Conservation (phyloP, 2,888 invertebrate species). For the Chaitophorus viminalis region DNA sequence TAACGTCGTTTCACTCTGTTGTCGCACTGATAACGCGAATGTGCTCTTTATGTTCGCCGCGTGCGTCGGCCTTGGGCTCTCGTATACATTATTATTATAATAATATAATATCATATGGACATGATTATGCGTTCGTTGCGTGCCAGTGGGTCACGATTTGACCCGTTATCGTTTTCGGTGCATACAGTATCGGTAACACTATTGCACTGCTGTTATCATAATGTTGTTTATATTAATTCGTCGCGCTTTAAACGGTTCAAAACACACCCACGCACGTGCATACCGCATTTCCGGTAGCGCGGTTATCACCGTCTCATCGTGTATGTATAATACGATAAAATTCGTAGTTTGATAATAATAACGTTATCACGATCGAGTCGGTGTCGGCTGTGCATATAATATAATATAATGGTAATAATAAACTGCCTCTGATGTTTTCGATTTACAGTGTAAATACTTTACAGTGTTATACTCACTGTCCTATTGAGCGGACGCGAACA, state of each 20-base stretch:
- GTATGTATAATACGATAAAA: not conserved
- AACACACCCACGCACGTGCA: not conserved
- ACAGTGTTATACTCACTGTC: too few relatives aligned
- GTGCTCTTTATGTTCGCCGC: not conserved
- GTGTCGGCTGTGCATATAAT: too few relatives aligned
- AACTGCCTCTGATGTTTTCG: not conserved
- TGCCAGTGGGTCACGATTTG: constrained; percentile 34
- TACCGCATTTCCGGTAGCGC: not conserved
- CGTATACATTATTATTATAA: too few relatives aligned
- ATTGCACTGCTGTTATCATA: not conserved
- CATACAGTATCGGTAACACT: not conserved
- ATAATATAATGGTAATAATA: too few relatives aligned
- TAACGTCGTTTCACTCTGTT: not conserved
- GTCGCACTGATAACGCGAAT: not conserved
- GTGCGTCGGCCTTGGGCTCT: constrained; percentile 11
- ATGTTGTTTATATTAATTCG: too few relatives aligned
- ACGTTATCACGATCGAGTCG: too few relatives aligned
- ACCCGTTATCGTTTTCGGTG: constrained; percentile 25
- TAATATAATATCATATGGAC: too few relatives aligned
- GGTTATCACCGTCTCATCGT: not conserved
- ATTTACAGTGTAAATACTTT: too few relatives aligned
- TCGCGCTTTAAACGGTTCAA: too few relatives aligned
- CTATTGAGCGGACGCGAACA: not conserved
- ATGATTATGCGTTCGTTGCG: not conserved
- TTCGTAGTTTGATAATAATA: too few relatives aligned